Conservation (phyloP, 2,113 vertebrate species). For the Amphilophus citrinellus region DNA sequence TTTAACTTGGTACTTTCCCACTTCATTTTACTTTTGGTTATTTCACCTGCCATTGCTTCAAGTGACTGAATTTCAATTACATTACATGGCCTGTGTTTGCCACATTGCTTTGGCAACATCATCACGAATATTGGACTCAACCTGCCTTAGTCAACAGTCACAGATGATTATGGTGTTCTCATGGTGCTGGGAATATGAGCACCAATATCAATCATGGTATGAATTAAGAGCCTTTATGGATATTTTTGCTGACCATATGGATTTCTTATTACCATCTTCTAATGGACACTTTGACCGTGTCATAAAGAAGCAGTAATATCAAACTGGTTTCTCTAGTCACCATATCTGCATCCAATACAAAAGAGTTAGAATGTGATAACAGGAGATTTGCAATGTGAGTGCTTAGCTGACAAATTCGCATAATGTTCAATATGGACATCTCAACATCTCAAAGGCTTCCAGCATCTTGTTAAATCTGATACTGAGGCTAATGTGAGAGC, state of each 20-base stretch:
- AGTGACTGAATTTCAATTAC: neutral
- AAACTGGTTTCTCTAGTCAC: neutral
- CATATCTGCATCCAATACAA: neutral
- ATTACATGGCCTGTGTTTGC: neutral
- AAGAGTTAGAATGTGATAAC: too few species aligned
- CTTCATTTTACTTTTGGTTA: too few species aligned
- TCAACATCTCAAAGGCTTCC: neutral
- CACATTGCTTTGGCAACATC: neutral
- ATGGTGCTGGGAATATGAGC: neutral
- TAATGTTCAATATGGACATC: neutral
- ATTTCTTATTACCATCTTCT: neutral
- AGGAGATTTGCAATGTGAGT: neutral
- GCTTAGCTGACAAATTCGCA: accelerated
- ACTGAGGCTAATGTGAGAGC: neutral
- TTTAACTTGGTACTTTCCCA: too few species aligned
- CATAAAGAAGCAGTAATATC: neutral
- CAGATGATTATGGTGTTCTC: neutral
- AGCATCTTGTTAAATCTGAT: neutral
- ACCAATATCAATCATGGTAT: neutral
- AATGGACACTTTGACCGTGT: neutral
- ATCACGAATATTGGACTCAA: neutral
- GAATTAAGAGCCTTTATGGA: neutral
- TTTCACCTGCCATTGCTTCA: neutral
- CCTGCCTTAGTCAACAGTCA: neutral
- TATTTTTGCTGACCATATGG: neutral